Evolutionary conservation across 2,888 invertebrate species (phyloP), one percentile per base, ranked within the genome.

Genomic region (Cotesia congregata): DNA sequence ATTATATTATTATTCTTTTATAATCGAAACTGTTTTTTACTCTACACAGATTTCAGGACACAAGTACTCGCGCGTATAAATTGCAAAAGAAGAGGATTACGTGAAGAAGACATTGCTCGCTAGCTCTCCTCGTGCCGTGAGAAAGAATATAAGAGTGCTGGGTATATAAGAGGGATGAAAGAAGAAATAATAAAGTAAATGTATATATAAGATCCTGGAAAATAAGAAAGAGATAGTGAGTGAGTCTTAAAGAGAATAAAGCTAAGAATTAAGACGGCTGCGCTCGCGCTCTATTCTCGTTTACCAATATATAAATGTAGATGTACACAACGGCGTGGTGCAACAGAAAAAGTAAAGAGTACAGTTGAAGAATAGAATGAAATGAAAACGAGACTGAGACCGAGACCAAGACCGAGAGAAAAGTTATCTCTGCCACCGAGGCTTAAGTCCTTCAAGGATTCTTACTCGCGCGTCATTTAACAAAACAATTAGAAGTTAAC

Each of bases 401-500:
- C 30, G 30, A 30, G 30, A 30, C 30, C 30, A 30, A 30, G 30
- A 30, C 30, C 71, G 67, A 74, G 72, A 62, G 72, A 77, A 75
- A 74, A 76, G 77, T 50, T 50, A 70, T 40, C 77, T 76, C 78
- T 76, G 40, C 85, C 86, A 83, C 83, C 83, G 86, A 86, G 85
- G 88, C 88, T 89, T 88, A 88, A 88, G 88, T 87, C 87, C 87
- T 87, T 82, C 83, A 81, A 83, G 87, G 87, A 89, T 89, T 89
- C 89, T 89, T 89, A 89, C 89, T 89, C 86, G 88, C 89, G 89
- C 88, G 88, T 89, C 89, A 89, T 89, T 89, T 89, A 89, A 89
- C 89, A 89, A 89, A 89, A 89, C 89, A 89, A 89, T 89, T 89
- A 89, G 88, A 88, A 87, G 88, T 88, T 89, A 89, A 89, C 89